A percentile compares a stretch with the other conserved stretches of the same genome.
Conservation (phyloP, 2,113 vertebrate species). For the Rhinoderma darwinii region DNA sequence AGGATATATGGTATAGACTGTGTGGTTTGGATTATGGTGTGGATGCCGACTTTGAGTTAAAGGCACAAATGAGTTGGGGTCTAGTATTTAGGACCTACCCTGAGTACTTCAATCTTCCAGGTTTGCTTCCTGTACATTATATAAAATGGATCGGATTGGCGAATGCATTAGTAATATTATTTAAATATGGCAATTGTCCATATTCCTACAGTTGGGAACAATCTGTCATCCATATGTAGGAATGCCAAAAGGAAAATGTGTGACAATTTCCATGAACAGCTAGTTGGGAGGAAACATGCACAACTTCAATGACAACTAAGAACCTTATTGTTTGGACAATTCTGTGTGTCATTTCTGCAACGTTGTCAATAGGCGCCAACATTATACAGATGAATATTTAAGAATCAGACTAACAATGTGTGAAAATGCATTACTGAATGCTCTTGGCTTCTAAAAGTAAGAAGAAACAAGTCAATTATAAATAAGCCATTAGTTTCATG, state of each 20-base stretch:
- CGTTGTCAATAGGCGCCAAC: background rate
- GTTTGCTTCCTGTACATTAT: background rate
- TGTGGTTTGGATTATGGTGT: too few relatives aligned
- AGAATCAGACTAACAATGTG: constrained; percentile 1
- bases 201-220: background rate
- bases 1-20: too few relatives aligned
- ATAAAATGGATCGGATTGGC: background rate
- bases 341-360: background rate
- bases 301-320: constrained; percentile 9
- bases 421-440: background rate
- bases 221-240: constrained; percentile 18
- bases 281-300: background rate
- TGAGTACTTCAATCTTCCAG: background rate
- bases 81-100: too few relatives aligned
- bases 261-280: constrained; percentile 8
- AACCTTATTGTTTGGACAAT: background rate
- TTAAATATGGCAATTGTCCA: background rate
- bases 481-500: background rate
- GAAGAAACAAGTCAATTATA: background rate
- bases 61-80: background rate
- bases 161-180: background rate
- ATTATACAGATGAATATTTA: background rate
- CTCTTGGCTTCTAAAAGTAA: constrained; percentile 3
- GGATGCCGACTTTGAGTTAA: too few relatives aligned
- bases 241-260: background rate